phyloP scores from a whole-genome alignment of 1,140 invertebrate species.

The Anastrepha obliqua region DNA sequence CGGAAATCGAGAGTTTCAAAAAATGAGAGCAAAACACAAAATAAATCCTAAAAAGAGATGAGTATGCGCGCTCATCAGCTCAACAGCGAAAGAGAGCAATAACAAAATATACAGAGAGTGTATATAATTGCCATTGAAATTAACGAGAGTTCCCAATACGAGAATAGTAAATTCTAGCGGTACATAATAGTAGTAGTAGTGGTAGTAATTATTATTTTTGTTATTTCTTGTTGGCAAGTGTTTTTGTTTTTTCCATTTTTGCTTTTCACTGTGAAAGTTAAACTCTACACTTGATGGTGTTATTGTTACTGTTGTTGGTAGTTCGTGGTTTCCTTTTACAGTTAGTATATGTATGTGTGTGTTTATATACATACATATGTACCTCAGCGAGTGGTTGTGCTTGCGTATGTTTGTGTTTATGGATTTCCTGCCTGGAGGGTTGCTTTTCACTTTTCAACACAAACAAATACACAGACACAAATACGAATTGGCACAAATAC shows the following conservation, averaged over 20 bases:
- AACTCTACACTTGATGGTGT: not conserved
- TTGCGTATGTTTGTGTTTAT: not conserved
- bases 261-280: conserved; percentile 18
- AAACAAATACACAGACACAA: not conserved
- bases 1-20: not conserved
- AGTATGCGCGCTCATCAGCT: too few relatives aligned
- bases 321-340: not conserved
- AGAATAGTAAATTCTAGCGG: not conserved
- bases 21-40: not conserved
- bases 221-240: conserved; percentile 4
- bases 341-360: not conserved
- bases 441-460: conserved; percentile 49
- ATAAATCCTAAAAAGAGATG: too few relatives aligned
- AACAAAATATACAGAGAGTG: not conserved
- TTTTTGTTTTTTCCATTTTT: not conserved
- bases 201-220: conserved; percentile 22
- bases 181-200: conserved; percentile 28
- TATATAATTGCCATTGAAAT: conserved; percentile 26
- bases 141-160: not conserved
- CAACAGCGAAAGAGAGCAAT: not conserved
- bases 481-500: not conserved
- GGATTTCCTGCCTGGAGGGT: conserved; percentile 27
- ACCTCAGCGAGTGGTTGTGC: not conserved
- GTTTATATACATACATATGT: not conserved
- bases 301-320: not conserved